A percentile compares a stretch with the other conserved stretches of the same genome.
phyloP scores from a whole-genome alignment of 2,888 invertebrate species.

The Beris morrisii region DNA sequence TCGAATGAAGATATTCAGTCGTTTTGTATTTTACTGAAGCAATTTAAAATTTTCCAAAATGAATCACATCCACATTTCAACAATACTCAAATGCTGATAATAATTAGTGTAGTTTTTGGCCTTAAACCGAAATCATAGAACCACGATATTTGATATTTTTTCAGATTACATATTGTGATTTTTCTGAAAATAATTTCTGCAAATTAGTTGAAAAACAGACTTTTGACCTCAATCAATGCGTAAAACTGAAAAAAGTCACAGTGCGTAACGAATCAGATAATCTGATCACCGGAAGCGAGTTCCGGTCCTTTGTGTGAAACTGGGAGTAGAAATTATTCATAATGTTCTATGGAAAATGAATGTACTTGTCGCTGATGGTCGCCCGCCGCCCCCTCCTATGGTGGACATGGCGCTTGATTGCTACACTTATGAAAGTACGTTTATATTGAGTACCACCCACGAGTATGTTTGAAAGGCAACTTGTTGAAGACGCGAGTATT shows the following conservation, averaged over 20 bases:
- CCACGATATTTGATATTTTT: too few relatives aligned
- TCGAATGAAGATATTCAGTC: too few relatives aligned
- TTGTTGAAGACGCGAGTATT: too few relatives aligned
- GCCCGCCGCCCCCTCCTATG: background rate
- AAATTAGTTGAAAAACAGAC: conserved; percentile 17
- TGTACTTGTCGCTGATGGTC: conserved; percentile 6
- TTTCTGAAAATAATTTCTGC: conserved; percentile 2
- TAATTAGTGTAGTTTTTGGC: too few relatives aligned
- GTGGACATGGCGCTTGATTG: background rate
- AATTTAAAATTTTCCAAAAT: too few relatives aligned
- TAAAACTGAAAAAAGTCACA: conserved; percentile 37
- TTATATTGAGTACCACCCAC: background rate
- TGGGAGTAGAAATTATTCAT: conserved; percentile 27
- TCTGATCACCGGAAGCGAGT: conserved; percentile 48
- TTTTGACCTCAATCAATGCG: conserved; percentile 36
- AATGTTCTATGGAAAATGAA: conserved; percentile 6
- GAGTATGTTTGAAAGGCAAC: too few relatives aligned
- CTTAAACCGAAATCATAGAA: too few relatives aligned
- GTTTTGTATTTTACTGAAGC: too few relatives aligned
- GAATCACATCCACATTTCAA: too few relatives aligned
- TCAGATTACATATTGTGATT: too few relatives aligned
- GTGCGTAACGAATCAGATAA: conserved; percentile 45
- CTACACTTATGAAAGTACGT: background rate
- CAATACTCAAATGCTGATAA: too few relatives aligned
- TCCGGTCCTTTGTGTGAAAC: conserved; percentile 50